Base-by-base conservation (phyloP, 1,140 invertebrate genomes). In the Diuraphis noxia region DNA sequence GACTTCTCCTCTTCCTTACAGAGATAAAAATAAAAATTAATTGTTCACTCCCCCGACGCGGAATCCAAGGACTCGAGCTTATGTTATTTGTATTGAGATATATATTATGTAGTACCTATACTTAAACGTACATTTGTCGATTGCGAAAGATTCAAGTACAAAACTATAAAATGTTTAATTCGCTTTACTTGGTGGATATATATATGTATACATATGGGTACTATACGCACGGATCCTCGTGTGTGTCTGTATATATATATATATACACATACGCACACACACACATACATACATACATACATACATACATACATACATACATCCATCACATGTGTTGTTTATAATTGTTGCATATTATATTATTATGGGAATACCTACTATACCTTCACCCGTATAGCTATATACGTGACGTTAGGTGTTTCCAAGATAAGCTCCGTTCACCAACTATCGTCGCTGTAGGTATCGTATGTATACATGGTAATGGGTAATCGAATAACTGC, bases 131-230 rank as follows among this genome's bases (percentile, higher is more conserved):
- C 8, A 81, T 25, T 81, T 23, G 79, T 23, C 38, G 36, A 38
- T n/a, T 3, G 79, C 23, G 3, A 40, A n/a, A 49, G 21, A 41
- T 86, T 86, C 84, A 86, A 86, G 84, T 86, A 86, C 84, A 25
- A 86, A 86, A 86, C 84, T 86, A 86, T 43, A 25, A 86, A 86
- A 86, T 43, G 43, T 86, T 86, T 86, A 86, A 86, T 49, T 86
- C 85, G 9, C 85, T 10, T 36, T 86, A 52, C 34, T 52, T 9
- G 85, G 34, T 34, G 23, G 34, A 86, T 49, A 21, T 49, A 49
- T n/a, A 17, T 46, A 46, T 10, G 43, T 49, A 34, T 36, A 13
- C 84, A 43, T 23, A 56, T 30, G 30, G 3, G 30, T 49, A n/a
- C n/a, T 85, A 43, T 34, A 8, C 46, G 43, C 10, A 63, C 17